Evolutionary conservation across 2,113 vertebrate species (phyloP).

Genomic region (Paratilapia polleni): DNA sequence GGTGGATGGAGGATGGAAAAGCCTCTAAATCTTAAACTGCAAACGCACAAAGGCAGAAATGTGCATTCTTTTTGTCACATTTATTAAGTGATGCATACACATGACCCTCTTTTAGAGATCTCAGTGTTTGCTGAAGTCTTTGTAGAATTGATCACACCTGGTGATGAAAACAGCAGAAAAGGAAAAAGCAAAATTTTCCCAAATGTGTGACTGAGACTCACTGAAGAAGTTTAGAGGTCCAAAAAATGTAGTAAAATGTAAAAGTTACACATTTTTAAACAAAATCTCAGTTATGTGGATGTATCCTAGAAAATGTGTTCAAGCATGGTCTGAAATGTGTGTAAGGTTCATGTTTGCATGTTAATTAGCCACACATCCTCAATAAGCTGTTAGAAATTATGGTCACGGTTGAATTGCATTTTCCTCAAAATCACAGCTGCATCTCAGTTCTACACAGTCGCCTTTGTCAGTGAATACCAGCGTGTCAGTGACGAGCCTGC

Average conservation of each 20-base stretch:
- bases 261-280: neutral
- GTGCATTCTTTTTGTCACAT: neutral
- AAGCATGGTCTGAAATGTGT: neutral
- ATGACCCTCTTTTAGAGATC: neutral
- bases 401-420: neutral
- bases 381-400: neutral
- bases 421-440: conserved; percentile 12
- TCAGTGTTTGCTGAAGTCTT: neutral
- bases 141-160: neutral
- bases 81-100: neutral
- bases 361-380: neutral
- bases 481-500: neutral
- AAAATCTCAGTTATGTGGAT: neutral
- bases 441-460: neutral
- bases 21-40: neutral
- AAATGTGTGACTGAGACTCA: neutral
- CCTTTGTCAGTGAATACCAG: neutral
- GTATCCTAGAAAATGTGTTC: neutral
- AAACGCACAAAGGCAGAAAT: neutral
- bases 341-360: neutral
- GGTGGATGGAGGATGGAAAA: neutral
- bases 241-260: neutral
- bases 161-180: neutral
- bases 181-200: neutral
- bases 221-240: neutral